Conservation (phyloP, 2,113 vertebrate species). For the Cavia porcellus region DNA sequence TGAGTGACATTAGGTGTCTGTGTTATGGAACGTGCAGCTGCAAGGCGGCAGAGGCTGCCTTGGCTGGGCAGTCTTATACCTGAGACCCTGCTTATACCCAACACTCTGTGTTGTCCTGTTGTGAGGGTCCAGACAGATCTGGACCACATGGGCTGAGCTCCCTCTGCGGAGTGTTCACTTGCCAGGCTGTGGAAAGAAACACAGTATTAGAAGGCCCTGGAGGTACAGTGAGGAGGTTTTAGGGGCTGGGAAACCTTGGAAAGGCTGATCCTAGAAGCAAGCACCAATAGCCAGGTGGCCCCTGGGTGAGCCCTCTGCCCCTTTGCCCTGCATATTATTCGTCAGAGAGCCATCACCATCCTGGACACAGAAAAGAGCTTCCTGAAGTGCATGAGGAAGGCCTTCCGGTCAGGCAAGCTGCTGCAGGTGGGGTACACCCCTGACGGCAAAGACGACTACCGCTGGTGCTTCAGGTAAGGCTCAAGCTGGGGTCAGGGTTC, state of each 20-base stretch:
- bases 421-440: constrained; percentile 90
- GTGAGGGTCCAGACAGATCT: neutral
- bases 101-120: neutral
- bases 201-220: neutral
- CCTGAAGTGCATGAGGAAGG: constrained; percentile 88
- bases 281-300: neutral
- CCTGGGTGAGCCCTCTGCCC: neutral
- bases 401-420: constrained; percentile 92
- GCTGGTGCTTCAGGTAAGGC: constrained; percentile 95
- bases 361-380: constrained; percentile 96
- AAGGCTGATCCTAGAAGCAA: neutral
- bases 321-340: constrained; percentile 53
- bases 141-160: neutral
- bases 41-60: neutral
- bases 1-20: neutral
- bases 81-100: neutral
- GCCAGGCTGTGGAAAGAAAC: neutral
- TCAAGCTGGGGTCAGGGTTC: neutral
- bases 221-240: neutral
- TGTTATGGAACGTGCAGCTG: neutral
- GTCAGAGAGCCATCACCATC: constrained; percentile 96
- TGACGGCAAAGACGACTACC: constrained; percentile 90
- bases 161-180: neutral
- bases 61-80: neutral
- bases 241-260: neutral